phyloP scores from a whole-genome alignment of 1,140 invertebrate genomes.

The Anthonomus grandis region DNA sequence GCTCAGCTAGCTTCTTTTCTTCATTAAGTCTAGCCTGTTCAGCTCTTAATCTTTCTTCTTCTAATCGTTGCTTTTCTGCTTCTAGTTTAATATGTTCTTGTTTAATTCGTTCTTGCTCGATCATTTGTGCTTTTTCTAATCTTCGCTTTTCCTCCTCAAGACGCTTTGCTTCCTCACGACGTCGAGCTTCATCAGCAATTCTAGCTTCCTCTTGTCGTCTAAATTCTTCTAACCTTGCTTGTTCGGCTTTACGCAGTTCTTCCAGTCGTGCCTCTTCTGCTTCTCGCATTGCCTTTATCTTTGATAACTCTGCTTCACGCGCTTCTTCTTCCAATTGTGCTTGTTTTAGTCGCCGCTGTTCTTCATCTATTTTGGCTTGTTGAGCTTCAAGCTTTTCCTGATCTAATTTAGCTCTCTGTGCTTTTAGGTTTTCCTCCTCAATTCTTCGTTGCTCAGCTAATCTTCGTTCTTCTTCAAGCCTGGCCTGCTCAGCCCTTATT shows the following conservation, averaged over 20 bases:
- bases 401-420: conserved; percentile 50
- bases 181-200: conserved; percentile 31
- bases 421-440: conserved; percentile 46
- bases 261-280: conserved; percentile 49
- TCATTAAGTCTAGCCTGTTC: conserved; percentile 30
- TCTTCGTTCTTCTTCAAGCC: conserved; percentile 28
- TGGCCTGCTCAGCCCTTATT: conserved; percentile 38
- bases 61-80: conserved; percentile 13
- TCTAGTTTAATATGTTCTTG: conserved; percentile 28
- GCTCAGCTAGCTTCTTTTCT: conserved; percentile 34
- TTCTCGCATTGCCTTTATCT: conserved; percentile 30
- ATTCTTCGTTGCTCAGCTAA: conserved; percentile 41
- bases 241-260: conserved; percentile 22
- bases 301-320: conserved; percentile 25
- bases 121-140: conserved; percentile 11
- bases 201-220: conserved; percentile 28
- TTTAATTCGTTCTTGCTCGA: conserved; percentile 32
- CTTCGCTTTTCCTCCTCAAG: conserved; percentile 36
- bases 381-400: conserved; percentile 42
- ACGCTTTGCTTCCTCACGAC: conserved; percentile 24
- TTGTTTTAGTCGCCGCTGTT: conserved; percentile 52
- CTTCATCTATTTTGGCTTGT: conserved; percentile 35
- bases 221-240: conserved; percentile 29
- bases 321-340: conserved; percentile 33
- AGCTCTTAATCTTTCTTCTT: conserved; percentile 42